Conservation (phyloP, 2,888 invertebrate species). For the Platycheirus albimanus region DNA sequence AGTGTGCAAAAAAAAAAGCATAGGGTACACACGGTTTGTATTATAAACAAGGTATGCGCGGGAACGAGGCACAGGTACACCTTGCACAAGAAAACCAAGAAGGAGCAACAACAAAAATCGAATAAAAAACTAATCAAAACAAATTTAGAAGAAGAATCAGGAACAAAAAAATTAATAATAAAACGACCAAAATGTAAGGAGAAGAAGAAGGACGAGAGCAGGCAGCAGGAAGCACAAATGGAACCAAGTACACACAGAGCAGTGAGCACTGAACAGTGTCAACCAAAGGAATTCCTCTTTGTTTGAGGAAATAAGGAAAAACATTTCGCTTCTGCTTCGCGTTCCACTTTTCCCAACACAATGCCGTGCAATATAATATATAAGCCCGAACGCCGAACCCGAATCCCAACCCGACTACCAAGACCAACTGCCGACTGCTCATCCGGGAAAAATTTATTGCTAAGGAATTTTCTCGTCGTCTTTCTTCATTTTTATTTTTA, state of each 20-base stretch:
- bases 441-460: conserved; percentile 47
- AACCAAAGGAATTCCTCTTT: conserved; percentile 53
- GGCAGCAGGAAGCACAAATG: conserved; percentile 40
- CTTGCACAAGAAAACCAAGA: conserved; percentile 14
- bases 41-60: conserved; percentile 3
- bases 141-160: conserved; percentile 33
- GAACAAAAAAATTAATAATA: conserved; percentile 16
- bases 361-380: no score
- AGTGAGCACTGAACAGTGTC: no score
- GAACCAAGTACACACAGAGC: conserved; percentile 47
- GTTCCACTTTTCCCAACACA: conserved; percentile 40
- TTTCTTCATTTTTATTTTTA: conserved; percentile 9
- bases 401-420: neutral
- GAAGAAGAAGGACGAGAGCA: neutral
- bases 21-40: conserved; percentile 17
- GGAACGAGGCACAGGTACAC: conserved; percentile 4
- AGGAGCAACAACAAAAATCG: conserved; percentile 10
- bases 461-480: conserved; percentile 45
- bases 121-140: conserved; percentile 57
- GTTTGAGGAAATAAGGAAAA: conserved; percentile 42
- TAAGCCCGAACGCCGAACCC: no score
- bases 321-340: neutral
- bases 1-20: conserved; percentile 5
- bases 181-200: no score
- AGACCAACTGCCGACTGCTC: conserved; percentile 19